These are phyloP conservation scores for Cichlasoma orientale DNA, from an alignment of 2,797 vertebrate species.

Conservation along the genomic window DNA sequence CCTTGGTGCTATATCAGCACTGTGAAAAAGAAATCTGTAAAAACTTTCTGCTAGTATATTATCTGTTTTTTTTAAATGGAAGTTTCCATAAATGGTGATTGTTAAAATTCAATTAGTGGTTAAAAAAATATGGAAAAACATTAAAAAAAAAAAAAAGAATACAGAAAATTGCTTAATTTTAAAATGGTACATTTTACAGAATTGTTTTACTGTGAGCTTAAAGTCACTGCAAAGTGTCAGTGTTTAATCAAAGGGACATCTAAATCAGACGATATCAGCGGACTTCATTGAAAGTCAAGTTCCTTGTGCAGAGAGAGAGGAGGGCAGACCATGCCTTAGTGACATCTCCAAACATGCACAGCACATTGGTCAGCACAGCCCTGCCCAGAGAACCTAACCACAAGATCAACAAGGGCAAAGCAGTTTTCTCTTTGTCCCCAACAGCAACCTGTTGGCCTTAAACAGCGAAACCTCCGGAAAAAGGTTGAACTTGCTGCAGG, in stretches of 20 bases:
- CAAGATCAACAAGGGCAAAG: slow-evolving; percentile 81
- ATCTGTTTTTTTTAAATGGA: too few relatives aligned
- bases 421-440: slow-evolving; percentile 67
- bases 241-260: slow-evolving; percentile 15
- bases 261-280: slow-evolving; percentile 58
- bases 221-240: not conserved
- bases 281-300: slow-evolving; percentile 52
- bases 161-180: not conserved
- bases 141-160: not conserved
- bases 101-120: too few relatives aligned
- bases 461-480: slow-evolving; percentile 29
- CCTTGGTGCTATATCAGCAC: too few relatives aligned
- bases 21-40: too few relatives aligned
- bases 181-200: not conserved
- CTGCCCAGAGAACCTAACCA: slow-evolving; percentile 80
- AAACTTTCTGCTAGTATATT: too few relatives aligned
- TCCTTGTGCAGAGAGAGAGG: slow-evolving; percentile 69
- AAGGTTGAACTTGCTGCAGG: slow-evolving; percentile 31
- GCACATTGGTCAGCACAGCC: slow-evolving; percentile 77
- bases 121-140: not conserved
- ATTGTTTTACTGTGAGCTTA: not conserved
- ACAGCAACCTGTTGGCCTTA: slow-evolving; percentile 65
- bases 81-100: too few relatives aligned
- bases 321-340: slow-evolving; percentile 70
- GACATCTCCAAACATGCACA: slow-evolving; percentile 83